phyloP scores from a whole-genome alignment of 2,888 invertebrate genomes.

The Tenodera sinensis region DNA sequence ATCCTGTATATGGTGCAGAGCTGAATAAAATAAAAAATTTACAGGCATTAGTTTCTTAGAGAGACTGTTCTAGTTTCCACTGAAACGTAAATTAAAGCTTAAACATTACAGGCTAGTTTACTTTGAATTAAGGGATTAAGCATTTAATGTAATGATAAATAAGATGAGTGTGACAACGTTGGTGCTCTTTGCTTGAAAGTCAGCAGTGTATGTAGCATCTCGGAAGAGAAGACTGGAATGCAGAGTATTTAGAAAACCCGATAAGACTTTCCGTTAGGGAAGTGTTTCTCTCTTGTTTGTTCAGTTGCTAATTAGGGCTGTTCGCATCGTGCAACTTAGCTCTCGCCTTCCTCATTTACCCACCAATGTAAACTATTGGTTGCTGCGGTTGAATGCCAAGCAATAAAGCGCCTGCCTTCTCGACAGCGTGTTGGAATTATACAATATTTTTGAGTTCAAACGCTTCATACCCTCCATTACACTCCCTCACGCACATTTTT shows the following conservation, averaged over 20 bases:
- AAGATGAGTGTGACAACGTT: not conserved
- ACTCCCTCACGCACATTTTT: too few species aligned
- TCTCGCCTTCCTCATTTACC: not conserved
- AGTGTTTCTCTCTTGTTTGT: not conserved
- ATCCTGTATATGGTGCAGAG: too few species aligned
- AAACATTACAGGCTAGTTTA: not conserved
- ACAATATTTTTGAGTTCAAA: too few species aligned
- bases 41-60: too few species aligned
- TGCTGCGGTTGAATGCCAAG: not conserved
- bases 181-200: not conserved
- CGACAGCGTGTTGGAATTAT: not conserved
- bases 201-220: not conserved
- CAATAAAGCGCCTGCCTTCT: not conserved
- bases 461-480: too few species aligned
- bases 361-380: not conserved
- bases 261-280: not conserved
- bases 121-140: not conserved
- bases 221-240: not conserved
- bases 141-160: not conserved
- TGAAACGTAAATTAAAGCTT: not conserved
- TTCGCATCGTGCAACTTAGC: not conserved
- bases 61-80: too few species aligned
- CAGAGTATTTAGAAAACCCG: not conserved
- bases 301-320: not conserved
- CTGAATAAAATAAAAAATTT: too few species aligned